A percentile compares a stretch with the other conserved stretches of the same genome.
phyloP scores from a whole-genome alignment of 2,888 invertebrate genomes.

The Lepidochitona cinerea region DNA sequence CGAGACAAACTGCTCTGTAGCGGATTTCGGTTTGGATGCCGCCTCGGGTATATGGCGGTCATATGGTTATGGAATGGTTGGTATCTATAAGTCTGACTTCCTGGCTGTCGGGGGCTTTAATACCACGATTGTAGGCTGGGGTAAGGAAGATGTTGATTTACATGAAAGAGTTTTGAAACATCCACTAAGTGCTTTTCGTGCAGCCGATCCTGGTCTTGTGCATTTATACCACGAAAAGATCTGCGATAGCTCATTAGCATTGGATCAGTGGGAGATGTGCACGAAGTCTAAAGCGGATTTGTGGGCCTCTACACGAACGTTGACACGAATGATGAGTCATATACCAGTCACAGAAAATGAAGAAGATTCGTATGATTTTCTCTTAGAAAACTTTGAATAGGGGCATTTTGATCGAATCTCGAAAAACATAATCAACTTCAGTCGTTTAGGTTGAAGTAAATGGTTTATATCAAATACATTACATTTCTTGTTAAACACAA shows the following conservation, averaged over 20 bases:
- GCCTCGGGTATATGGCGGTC: conserved; percentile 90
- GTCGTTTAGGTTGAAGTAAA: too few species aligned
- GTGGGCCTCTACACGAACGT: neutral
- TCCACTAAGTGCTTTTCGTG: conserved; percentile 83
- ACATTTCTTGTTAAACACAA: too few species aligned
- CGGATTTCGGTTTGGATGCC: conserved; percentile 26
- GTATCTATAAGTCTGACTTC: conserved; percentile 89
- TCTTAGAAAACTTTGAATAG: too few species aligned
- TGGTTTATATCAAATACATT: too few species aligned
- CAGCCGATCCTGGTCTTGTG: conserved; percentile 87
- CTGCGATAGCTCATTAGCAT: conserved; percentile 73
- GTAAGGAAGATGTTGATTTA: conserved; percentile 94
- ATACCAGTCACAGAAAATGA: neutral
- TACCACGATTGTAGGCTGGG: conserved; percentile 93
- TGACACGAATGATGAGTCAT: neutral
- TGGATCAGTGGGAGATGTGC: neutral
- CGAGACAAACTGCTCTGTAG: neutral
- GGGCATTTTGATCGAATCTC: too few species aligned
- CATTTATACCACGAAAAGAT: conserved; percentile 93
- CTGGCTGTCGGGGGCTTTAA: conserved; percentile 87
- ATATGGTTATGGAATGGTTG: conserved; percentile 94
- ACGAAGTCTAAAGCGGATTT: neutral
- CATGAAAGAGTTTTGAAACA: conserved; percentile 81
- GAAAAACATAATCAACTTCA: too few species aligned
- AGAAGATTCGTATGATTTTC: neutral